A percentile compares a stretch with the other conserved stretches of the same genome.
These are phyloP conservation scores for Drosophila novamexicana DNA, from an alignment of 1,140 invertebrate species.

Conservation along the genomic window DNA sequence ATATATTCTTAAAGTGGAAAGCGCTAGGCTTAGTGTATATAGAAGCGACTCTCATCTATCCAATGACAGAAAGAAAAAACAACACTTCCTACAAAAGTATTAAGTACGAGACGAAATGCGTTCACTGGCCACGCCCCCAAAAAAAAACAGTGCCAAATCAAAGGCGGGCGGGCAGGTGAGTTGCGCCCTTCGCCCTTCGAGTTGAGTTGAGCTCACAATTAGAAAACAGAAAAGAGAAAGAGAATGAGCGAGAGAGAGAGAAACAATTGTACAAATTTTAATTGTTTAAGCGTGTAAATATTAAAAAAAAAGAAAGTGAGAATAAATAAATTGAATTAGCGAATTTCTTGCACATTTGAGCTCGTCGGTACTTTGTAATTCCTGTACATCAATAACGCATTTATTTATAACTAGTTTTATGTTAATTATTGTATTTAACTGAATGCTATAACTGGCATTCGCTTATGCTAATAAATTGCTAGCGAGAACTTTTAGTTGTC, in stretches of 20 bases:
- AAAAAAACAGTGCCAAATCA: slow-evolving; percentile 66
- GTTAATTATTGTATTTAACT: slow-evolving; percentile 44
- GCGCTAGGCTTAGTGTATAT: slow-evolving; percentile 65
- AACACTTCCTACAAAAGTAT: slow-evolving; percentile 54
- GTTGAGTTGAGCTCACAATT: slow-evolving; percentile 28
- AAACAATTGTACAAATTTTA: slow-evolving; percentile 70
- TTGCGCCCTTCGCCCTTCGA: background rate
- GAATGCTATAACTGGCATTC: slow-evolving; percentile 32
- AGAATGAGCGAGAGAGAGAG: slow-evolving; percentile 13
- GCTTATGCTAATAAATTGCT: slow-evolving; percentile 30
- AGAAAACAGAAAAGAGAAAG: background rate
- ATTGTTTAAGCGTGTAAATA: slow-evolving; percentile 72
- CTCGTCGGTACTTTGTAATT: slow-evolving; percentile 37
- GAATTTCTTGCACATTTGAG: slow-evolving; percentile 59
- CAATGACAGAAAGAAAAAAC: slow-evolving; percentile 1
- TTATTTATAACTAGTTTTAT: slow-evolving; percentile 58
- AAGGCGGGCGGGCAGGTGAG: slow-evolving; percentile 3
- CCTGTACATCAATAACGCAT: slow-evolving; percentile 59
- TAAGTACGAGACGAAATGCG: slow-evolving; percentile 32
- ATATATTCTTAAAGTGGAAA: slow-evolving; percentile 75
- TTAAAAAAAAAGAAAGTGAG: slow-evolving; percentile 32
- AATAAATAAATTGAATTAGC: slow-evolving; percentile 71
- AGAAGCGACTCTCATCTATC: slow-evolving; percentile 23
- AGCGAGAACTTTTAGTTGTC: slow-evolving; percentile 42
- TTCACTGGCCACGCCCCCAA: slow-evolving; percentile 24